These are phyloP conservation scores for Eurystomus gularis DNA, from an alignment of 2,113 vertebrate species.

Conservation along the genomic window DNA sequence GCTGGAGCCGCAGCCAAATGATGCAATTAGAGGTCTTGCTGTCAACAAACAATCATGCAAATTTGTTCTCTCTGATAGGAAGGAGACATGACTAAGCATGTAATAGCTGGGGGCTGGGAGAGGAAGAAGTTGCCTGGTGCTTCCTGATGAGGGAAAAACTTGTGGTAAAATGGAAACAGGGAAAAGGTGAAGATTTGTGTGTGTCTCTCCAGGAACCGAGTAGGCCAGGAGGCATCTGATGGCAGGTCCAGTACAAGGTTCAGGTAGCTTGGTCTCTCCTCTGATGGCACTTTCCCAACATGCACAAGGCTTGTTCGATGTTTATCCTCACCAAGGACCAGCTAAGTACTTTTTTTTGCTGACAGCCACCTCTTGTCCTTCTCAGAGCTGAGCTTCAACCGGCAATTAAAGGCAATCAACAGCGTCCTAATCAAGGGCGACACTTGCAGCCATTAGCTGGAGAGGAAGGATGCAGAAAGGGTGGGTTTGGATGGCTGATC, in stretches of 20 bases:
- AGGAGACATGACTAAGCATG: constrained; percentile 66
- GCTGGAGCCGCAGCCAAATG: constrained; percentile 57
- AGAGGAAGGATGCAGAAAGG: background rate
- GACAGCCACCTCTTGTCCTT: background rate
- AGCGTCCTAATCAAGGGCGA: background rate
- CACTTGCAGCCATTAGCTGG: background rate
- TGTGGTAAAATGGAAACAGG: background rate
- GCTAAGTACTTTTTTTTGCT: background rate
- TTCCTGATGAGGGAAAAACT: constrained; percentile 24
- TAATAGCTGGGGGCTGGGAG: constrained; percentile 17
- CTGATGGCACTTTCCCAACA: background rate
- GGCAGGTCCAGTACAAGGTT: background rate
- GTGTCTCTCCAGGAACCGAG: background rate
- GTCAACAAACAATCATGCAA: constrained; percentile 71
- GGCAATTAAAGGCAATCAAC: background rate
- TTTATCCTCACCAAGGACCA: background rate
- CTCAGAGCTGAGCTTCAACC: background rate
- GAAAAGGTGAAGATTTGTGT: background rate
- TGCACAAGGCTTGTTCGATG: background rate
- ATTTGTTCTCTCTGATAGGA: constrained; percentile 68
- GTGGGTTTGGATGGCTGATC: background rate
- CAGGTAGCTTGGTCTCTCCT: background rate
- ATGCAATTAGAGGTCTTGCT: constrained; percentile 66
- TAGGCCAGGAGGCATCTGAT: background rate
- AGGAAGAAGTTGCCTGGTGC: background rate